phyloP scores from a whole-genome alignment of 2,888 invertebrate species.

The Marasmarcha lunaedactyla region DNA sequence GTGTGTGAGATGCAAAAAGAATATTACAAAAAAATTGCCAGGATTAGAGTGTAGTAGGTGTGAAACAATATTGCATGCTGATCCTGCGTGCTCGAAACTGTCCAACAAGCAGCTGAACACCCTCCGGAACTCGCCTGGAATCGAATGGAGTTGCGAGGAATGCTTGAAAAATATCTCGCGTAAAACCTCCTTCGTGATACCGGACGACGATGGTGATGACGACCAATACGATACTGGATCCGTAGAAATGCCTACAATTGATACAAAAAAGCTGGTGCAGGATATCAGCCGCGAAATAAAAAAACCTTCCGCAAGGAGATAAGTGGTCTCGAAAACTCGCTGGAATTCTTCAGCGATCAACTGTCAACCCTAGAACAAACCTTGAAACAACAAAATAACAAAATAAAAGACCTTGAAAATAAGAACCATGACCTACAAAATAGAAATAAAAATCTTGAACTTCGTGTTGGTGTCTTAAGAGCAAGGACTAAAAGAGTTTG shows the following conservation, averaged over 20 bases:
- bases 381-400: constrained; percentile 12
- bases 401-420: constrained; percentile 15
- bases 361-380: constrained; percentile 13
- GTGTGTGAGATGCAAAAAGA: constrained; percentile 13
- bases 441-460: constrained; percentile 16
- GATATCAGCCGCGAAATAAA: constrained; percentile 14
- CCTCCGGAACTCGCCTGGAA: constrained; percentile 10
- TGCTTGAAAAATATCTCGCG: constrained; percentile 9
- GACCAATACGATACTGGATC: constrained; percentile 4
- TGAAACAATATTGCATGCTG: constrained; percentile 13
- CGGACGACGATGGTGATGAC: constrained; percentile 11
- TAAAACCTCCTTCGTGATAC: constrained; percentile 11
- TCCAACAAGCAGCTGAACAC: constrained; percentile 15
- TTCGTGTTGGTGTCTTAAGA: constrained; percentile 9
- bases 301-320: constrained; percentile 9
- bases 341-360: constrained; percentile 15
- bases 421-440: constrained; percentile 12
- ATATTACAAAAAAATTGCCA: constrained; percentile 12
- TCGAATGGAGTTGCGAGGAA: constrained; percentile 16
- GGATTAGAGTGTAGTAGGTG: constrained; percentile 16
- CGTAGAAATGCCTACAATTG: constrained; percentile 2
- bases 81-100: constrained; percentile 11
- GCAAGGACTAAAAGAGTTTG: constrained; percentile 10
- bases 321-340: not conserved
- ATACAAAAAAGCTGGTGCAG: constrained; percentile 12